Evolutionary conservation across 2,113 vertebrate species (phyloP).

Genomic region (Cyprinodon variegatus): DNA sequence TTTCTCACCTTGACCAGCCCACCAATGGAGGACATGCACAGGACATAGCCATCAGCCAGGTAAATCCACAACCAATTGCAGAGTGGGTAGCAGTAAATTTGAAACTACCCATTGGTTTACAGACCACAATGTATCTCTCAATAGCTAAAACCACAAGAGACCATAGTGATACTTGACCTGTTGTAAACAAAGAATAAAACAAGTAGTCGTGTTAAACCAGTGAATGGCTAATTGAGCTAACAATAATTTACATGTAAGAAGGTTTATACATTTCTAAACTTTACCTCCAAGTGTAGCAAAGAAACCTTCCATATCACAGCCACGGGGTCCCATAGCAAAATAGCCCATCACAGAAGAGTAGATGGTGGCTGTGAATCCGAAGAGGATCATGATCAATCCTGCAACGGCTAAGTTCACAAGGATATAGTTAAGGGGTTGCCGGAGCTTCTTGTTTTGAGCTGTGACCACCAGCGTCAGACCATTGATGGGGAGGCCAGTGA

Average conservation of each 20-base stretch:
- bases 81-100: constrained; percentile 75
- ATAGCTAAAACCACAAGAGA: constrained; percentile 82
- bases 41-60: constrained; percentile 78
- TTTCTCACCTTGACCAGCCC: constrained; percentile 80
- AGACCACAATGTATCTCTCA: constrained; percentile 82
- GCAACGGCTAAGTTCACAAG: constrained; percentile 82
- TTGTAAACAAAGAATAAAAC: not conserved
- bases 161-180: constrained; percentile 80
- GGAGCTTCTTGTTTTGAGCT: constrained; percentile 84
- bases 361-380: constrained; percentile 80
- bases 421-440: constrained; percentile 84
- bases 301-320: constrained; percentile 80
- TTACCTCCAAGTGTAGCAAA: constrained; percentile 82
- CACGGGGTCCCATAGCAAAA: constrained; percentile 67
- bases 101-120: constrained; percentile 85
- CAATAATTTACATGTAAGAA: not conserved
- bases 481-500: constrained; percentile 81
- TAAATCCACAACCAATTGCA: constrained; percentile 72
- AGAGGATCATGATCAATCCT: constrained; percentile 79
- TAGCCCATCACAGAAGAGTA: constrained; percentile 72
- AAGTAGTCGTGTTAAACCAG: not conserved
- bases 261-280: not conserved
- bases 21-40: constrained; percentile 77
- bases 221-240: too few relatives aligned
- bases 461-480: constrained; percentile 82